Evolutionary conservation across 2,797 vertebrate species (phyloP), one percentile per base, ranked within the genome.

Genomic region (Gymnoscopelus microlampas): DNA sequence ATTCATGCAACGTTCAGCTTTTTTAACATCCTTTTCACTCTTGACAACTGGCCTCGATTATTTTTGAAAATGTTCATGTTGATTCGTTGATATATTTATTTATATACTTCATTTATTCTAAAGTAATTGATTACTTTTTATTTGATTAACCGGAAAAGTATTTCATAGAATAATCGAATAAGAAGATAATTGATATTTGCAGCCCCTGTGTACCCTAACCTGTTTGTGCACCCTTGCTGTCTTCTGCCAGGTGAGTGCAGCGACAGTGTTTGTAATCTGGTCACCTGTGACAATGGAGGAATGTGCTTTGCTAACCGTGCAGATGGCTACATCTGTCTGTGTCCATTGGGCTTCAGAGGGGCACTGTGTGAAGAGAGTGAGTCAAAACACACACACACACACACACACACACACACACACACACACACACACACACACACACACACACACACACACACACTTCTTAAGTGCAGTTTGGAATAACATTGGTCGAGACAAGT

Each of bases 301-400:
- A 90, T 89, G 75, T 99, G 98, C 85, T 94, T 89, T 15, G 92
- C 93, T 0, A 94, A 83, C 87, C 94, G 92, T 0, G 96, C 96
- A 0, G 96, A 98, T 51, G 90, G 91, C 14, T 98, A 94, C 85
- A 95, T 98, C 78, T 99, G 98, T 71, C 93, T 99, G 73, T 99
- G 97, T 73, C 96, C 95, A 0, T 94, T 98, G 1, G 97, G 97
- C 67, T 98, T 96, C 93, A 94, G 91, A 84, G 98, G 97, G 32
- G 80, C 87, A 3, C 95, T 96, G 35, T 99, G 97, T 0, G 95
- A 98, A 82, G 94, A 97, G 54, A 95, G 98, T 99, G 87, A 96
- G 96, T 89, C 69, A 49, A 29, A 14, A 26, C 2, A 0, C 19
- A 50, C 54, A 50, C 48, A 49, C 24, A 57, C 63, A 12, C 24